phyloP scores from a whole-genome alignment of 2,797 vertebrate species.

The Gymnocypris eckloni region DNA sequence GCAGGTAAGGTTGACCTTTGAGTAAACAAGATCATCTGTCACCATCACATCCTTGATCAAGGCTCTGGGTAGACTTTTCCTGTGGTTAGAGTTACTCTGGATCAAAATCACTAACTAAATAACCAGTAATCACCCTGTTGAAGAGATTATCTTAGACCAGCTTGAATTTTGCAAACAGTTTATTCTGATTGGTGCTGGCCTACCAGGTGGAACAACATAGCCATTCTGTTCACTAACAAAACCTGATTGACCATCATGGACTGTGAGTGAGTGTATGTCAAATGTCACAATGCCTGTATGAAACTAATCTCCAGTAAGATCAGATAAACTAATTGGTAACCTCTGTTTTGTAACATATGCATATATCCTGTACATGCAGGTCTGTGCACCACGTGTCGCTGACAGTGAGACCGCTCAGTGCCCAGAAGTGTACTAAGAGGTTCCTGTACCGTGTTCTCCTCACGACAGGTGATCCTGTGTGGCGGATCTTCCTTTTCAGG shows the following conservation, averaged over 20 bases:
- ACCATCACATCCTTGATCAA: constrained; percentile 22
- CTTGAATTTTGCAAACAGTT: not conserved
- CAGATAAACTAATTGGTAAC: not conserved
- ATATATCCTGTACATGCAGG: constrained; percentile 7
- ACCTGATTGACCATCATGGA: not conserved
- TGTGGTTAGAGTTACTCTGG: constrained; percentile 1
- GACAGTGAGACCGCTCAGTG: constrained; percentile 7
- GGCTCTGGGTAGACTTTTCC: not conserved
- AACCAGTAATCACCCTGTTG: not conserved
- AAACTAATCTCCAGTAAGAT: constrained; percentile 11
- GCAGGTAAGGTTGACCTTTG: constrained; percentile 3
- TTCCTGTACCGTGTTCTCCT: constrained; percentile 24
- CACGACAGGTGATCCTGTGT: constrained; percentile 26
- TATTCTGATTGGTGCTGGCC: not conserved
- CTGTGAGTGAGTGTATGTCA: no score
- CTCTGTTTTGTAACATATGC: not conserved
- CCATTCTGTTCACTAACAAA: not conserved
- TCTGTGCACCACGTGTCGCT: not conserved
- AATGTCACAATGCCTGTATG: not conserved
- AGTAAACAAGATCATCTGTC: constrained; percentile 20
- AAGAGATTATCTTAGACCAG: constrained; percentile 2
- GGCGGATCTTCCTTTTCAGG: constrained; percentile 38
- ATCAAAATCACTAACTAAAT: constrained; percentile 7
- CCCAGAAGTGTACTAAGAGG: constrained; percentile 24
- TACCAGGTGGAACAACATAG: not conserved